A percentile compares a stretch with the other conserved stretches of the same genome.
Evolutionary conservation across 2,888 invertebrate species (phyloP).

Genomic region (Acanthopleura granulata): DNA sequence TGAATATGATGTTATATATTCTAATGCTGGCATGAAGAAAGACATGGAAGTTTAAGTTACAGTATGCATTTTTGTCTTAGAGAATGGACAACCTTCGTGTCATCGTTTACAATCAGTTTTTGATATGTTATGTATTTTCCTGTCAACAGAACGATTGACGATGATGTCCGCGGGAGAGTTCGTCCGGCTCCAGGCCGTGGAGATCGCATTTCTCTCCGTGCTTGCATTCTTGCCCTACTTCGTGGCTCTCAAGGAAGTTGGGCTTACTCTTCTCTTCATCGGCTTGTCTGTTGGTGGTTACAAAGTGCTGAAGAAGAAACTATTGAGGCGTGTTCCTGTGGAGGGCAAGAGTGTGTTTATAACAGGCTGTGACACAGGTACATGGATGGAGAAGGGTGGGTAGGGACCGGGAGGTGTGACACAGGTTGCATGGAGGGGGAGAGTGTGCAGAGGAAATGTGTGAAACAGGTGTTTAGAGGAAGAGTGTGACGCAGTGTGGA

Average conservation of each 20-base stretch:
- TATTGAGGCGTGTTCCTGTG: slow-evolving; percentile 34
- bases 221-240: slow-evolving; percentile 52
- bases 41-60: too few species aligned
- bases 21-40: too few species aligned
- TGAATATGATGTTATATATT: too few species aligned
- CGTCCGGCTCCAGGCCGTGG: slow-evolving; percentile 47
- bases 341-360: slow-evolving; percentile 50
- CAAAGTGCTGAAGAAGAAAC: slow-evolving; percentile 30
- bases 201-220: slow-evolving; percentile 41
- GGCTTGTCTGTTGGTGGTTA: slow-evolving; percentile 24
- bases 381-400: neutral
- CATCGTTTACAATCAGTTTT: too few species aligned
- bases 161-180: slow-evolving; percentile 26
- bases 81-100: too few species aligned
- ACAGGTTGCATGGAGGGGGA: too few species aligned
- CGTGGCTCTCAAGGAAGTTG: slow-evolving; percentile 38
- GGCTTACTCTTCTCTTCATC: slow-evolving; percentile 33
- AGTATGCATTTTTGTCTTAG: too few species aligned
- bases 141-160: neutral
- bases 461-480: too few species aligned
- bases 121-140: too few species aligned
- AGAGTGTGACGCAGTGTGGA: too few species aligned
- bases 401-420: too few species aligned
- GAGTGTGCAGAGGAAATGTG: too few species aligned
- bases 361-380: slow-evolving; percentile 63